A percentile compares a stretch with the other conserved stretches of the same genome.
phyloP scores from a whole-genome alignment of 2,113 vertebrate genomes.

The Mesitornis unicolor region DNA sequence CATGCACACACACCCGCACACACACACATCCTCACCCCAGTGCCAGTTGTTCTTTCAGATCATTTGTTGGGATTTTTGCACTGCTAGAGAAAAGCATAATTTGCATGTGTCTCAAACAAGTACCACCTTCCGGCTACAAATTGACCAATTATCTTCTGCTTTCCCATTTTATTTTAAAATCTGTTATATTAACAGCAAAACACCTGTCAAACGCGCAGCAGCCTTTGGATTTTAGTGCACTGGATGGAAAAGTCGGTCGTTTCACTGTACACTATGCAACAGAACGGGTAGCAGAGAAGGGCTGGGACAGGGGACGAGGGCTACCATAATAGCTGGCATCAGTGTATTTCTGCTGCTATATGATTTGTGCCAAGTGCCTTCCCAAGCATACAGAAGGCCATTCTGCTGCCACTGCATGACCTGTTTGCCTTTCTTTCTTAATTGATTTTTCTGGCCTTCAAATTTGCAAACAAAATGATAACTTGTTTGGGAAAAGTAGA shows the following conservation, averaged over 20 bases:
- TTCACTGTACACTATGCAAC: not conserved
- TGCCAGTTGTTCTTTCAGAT: slow-evolving; percentile 44
- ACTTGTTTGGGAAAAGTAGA: not conserved
- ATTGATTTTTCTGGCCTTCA: not conserved
- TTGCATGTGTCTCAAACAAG: slow-evolving; percentile 36
- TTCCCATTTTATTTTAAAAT: slow-evolving; percentile 17
- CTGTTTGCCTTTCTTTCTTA: not conserved
- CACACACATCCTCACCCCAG: not conserved
- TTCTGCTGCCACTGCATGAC: not conserved
- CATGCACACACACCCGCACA: not conserved
- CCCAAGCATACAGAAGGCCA: fast-evolving
- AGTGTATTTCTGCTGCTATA: not conserved
- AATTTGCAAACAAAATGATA: not conserved
- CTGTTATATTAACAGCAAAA: not conserved
- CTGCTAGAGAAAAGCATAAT: slow-evolving; percentile 16
- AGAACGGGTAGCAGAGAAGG: not conserved
- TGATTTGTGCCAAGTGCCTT: not conserved
- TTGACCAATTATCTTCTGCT: slow-evolving; percentile 21
- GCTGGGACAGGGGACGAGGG: not conserved
- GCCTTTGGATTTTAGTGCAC: not conserved
- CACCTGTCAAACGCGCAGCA: not conserved
- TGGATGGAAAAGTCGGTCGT: not conserved
- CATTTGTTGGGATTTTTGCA: slow-evolving; percentile 70
- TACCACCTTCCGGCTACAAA: slow-evolving; percentile 43
- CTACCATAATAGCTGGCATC: not conserved